Base-by-base conservation (phyloP, 1,140 invertebrate species). In the Macrobrachium rosenbergii region DNA sequence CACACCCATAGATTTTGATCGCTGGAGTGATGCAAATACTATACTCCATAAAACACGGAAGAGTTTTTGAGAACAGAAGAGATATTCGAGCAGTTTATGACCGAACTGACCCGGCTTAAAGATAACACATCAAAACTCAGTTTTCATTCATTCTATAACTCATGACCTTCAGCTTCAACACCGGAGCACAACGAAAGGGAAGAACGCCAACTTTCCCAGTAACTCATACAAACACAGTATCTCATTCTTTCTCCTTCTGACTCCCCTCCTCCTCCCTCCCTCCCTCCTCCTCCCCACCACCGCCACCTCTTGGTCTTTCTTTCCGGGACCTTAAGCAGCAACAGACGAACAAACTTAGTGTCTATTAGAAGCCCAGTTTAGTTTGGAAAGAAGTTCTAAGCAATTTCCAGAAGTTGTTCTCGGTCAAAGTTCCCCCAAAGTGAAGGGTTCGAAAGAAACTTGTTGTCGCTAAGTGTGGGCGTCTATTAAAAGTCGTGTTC, bases 401-500 rank as follows among this genome's bases (percentile, higher is more conserved):
- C 80, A 82, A 82, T 82, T 82, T 82, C 23, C 80, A 67, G 21
- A 67, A 67, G 63, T 82, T 67, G 63, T 72, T 82, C 63, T 69
- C 80, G 81, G 81, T 23, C 81, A 83, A 83, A 83, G 81, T 83
- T 83, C 28, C 81, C 81, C 11, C 21, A 72, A 75, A 73, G 45
- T 72, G 80, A 72, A 72, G 81, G 81, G 64, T 72, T 72, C 43
- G 52, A 59, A 83, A 83, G 81, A 83, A 83, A 83, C 81, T 37
- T 37, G 28, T 83, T 83, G 81, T 83, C 81, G 67, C 81, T 72
- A 83, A 83, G 81, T 83, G 81, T 23, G 69, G 81, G 43, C 67
- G 69, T 83, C 81, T 83, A 83, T 83, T 83, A 83, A 83, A 83
- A 83, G 43, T 83, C 81, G 52, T 58, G 81, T 83, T 83, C 81